Evolutionary conservation across 2,888 invertebrate genomes (phyloP).

Genomic region (Meganola albula): DNA sequence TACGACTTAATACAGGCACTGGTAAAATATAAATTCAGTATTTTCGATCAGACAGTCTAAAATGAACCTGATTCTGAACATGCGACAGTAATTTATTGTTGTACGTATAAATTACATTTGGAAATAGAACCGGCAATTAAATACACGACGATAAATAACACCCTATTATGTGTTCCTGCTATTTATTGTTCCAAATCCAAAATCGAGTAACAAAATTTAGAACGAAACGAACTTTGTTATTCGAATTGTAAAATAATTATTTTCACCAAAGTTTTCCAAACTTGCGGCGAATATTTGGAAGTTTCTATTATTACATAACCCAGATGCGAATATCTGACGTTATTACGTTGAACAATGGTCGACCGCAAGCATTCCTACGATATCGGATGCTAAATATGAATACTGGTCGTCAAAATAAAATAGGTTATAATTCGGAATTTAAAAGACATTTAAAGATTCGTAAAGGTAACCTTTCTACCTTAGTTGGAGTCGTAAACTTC

Average conservation of each 20-base stretch:
- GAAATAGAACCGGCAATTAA: conserved; percentile 49
- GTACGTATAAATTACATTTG: conserved; percentile 49
- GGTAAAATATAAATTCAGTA: no score
- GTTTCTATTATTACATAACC: conserved; percentile 18
- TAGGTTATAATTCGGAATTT: conserved; percentile 56
- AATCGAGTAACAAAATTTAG: conserved; percentile 27
- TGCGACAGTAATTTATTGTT: conserved; percentile 46
- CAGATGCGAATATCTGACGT: conserved; percentile 10
- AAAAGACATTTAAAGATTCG: conserved; percentile 71
- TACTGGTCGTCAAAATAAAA: conserved; percentile 27
- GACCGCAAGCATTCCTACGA: conserved; percentile 8
- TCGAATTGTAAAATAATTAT: conserved; percentile 24
- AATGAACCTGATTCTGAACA: conserved; percentile 26
- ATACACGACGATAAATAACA: conserved; percentile 43
- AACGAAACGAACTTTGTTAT: conserved; percentile 27
- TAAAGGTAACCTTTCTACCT: conserved; percentile 63
- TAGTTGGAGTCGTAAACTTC: conserved; percentile 65
- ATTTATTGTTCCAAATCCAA: conserved; percentile 42
- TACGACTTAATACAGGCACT: no score
- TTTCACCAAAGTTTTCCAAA: conserved; percentile 22
- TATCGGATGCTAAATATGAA: conserved; percentile 13
- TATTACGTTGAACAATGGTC: conserved; percentile 6
- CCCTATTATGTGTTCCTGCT: conserved; percentile 36
- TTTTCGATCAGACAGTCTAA: conserved; percentile 22
- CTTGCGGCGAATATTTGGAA: conserved; percentile 18